These are phyloP conservation scores for Cephalotes varians DNA, from an alignment of 2,888 invertebrate species.

Conservation along the genomic window DNA sequence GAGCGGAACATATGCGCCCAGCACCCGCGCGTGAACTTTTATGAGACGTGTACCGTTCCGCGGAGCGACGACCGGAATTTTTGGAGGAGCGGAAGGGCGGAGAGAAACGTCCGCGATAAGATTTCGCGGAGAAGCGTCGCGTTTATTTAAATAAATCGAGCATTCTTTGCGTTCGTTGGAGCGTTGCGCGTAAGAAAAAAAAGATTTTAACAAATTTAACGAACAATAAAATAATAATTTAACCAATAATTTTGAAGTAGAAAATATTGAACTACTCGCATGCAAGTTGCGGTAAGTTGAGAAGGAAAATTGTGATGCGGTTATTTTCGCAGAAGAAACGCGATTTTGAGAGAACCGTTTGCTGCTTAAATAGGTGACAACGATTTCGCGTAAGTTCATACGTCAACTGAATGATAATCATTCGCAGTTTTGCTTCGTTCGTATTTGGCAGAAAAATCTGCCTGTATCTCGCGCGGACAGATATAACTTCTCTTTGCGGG, in stretches of 20 bases:
- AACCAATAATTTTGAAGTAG: neutral
- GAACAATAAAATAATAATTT: too few species aligned
- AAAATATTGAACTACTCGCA: neutral
- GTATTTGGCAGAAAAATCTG: neutral
- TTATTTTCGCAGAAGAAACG: neutral
- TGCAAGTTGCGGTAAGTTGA: neutral
- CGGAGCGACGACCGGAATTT: conserved; percentile 29
- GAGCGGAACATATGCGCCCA: conserved; percentile 38
- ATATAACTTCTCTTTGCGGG: neutral
- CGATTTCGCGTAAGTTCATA: neutral
- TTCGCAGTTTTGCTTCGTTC: neutral
- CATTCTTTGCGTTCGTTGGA: neutral
- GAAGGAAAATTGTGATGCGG: neutral
- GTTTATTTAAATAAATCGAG: conserved; percentile 20
- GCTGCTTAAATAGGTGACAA: neutral
- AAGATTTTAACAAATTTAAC: too few species aligned
- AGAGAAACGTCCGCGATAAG: neutral
- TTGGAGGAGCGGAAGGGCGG: neutral
- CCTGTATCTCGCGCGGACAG: neutral
- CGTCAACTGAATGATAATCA: neutral
- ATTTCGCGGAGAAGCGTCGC: neutral
- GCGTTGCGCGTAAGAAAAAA: neutral
- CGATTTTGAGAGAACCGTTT: neutral
- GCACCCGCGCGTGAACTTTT: conserved; percentile 39
- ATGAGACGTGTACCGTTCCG: conserved; percentile 3